Base-by-base conservation (phyloP, 2,797 vertebrate species). In the Eospalax fontanierii region DNA sequence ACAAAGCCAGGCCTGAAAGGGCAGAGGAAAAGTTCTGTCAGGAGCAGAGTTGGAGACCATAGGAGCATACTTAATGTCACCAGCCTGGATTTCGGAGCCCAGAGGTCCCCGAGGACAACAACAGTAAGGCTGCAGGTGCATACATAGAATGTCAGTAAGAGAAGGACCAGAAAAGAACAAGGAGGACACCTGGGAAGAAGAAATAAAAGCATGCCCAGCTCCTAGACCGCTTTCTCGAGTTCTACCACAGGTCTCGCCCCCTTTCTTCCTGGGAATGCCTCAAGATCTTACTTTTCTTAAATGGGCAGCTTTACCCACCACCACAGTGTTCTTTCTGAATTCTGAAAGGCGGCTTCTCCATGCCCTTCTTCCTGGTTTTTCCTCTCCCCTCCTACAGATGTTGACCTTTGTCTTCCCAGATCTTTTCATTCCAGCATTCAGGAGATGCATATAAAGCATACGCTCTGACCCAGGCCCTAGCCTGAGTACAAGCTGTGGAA, bases 241-340 rank as follows among this genome's bases (percentile, higher is more conserved):
- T 86, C 38, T 35, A 70, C 50, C 95, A 97, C 96, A 95, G 91
- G 96, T 93, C 95, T 81, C 38, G 71, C 22, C 90, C 89, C 76
- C 65, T 83, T 83, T 38, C 74, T 89, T 83, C 83, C 92, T 82
- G 94, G 96, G 93, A 97, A 92, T 82, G 92, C 95, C 93, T 97
- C 79, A 43, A 81, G 79, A 96, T 46, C 66, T 76, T 59, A 57
- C 38, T 97, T 84, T 93, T 82, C 85, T 74, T 1, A 9, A 82
- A 74, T 8, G 84, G 92, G 90, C 93, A 94, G 57, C 93, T 59
- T 91, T 93, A 92, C 92, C 84, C 22, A 30, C 92, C 87, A 85
- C 92, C 97, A 93, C 94, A 84, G 1, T 90, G 65, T 71, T 43
- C 92, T 95, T 84, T 87, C 95, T 97, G 91, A 63, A 86, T 91